Evolutionary conservation across 1,140 invertebrate species (phyloP).

Genomic region (Phymorhynchus buccinoides): DNA sequence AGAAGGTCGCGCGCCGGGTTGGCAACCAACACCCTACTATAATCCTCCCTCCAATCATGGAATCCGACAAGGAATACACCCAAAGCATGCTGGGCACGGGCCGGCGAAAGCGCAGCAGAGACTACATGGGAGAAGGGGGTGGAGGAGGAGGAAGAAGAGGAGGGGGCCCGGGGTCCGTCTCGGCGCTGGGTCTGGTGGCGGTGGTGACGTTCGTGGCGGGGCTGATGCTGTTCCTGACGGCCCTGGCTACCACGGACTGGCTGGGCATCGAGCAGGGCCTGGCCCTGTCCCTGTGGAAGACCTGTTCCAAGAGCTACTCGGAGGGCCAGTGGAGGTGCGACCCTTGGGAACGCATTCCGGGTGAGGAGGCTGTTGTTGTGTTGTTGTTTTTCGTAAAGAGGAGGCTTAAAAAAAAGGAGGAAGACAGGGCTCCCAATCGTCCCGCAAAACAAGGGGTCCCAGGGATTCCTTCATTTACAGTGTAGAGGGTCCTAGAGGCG

Average conservation of each 20-base stretch:
- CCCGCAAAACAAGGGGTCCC: too few species aligned
- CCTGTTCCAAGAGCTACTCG: conserved; percentile 40
- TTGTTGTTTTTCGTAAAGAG: too few species aligned
- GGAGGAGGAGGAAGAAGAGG: neutral
- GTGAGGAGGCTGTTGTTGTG: conserved; percentile 23
- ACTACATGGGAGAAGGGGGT: neutral
- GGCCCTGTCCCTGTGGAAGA: conserved; percentile 47
- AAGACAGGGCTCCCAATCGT: too few species aligned
- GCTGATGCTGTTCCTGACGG: conserved; percentile 47
- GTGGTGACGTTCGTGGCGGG: conserved; percentile 47
- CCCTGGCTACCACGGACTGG: conserved; percentile 51
- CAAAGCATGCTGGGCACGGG: conserved; percentile 2
- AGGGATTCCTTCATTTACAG: too few species aligned
- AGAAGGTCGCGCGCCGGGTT: neutral
- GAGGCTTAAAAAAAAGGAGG: too few species aligned
- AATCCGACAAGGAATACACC: neutral
- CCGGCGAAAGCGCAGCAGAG: conserved; percentile 6
- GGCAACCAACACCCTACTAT: too few species aligned
- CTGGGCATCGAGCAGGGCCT: conserved; percentile 48
- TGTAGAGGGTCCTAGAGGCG: too few species aligned
- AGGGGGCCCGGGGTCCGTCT: conserved; percentile 28
- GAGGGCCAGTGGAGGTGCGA: conserved; percentile 44
- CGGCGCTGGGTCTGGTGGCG: conserved; percentile 41
- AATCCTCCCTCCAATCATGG: neutral
- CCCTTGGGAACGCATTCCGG: conserved; percentile 45